Evolutionary conservation across 2,113 vertebrate genomes (phyloP), one percentile per base, ranked within the genome.

Genomic region (Danionella cerebrum): DNA sequence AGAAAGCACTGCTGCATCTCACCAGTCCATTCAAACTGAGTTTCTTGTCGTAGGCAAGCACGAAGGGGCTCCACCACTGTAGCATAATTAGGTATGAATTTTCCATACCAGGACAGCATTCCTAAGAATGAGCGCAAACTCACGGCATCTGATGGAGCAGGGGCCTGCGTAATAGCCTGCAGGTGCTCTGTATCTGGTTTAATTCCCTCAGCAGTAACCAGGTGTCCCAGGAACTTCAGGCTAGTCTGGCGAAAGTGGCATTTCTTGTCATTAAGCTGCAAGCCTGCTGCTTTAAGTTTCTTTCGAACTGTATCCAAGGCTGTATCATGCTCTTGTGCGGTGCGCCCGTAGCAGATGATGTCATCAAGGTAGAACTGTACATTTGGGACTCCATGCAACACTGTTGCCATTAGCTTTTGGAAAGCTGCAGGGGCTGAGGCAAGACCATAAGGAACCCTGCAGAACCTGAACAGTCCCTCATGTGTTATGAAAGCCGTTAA

Each of bases 401-500:
- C 25, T 5, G 22, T 50, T 4, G 22, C 12, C 47, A 50, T 50
- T 1, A 50, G 10, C 25, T 48, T 45, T 25, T 50, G 47, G 13
- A 25, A 50, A 24, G 47, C 47, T 25, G 47, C 22, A 5, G 47
- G 47, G 22, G 47, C 12, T 24, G 45, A 47, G 2, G 44, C 44
- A 11, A 47, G 22, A 3, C 72, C 44, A 22, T 70, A 70, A 2
- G 42, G 39, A 1, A 74, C 44, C 16, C 54, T 18, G 5, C 16
- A 8, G 45, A 18, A 74, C 2, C 21, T 0, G 44, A 44, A 44
- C 16, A 19, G 16, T 7, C 42, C 9, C 3, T 45, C 3, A 1
- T 45, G 42, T 21, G 42, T 67, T 12, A 75, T 75, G 24, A 75
- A 69, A 1, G 60, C 53, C 3, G 65, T 72, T 1, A 69, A 14